Base-by-base conservation (phyloP, 37 sponge, comb jelly and placozoan genomes). In the Chondrosia reniformis region DNA sequence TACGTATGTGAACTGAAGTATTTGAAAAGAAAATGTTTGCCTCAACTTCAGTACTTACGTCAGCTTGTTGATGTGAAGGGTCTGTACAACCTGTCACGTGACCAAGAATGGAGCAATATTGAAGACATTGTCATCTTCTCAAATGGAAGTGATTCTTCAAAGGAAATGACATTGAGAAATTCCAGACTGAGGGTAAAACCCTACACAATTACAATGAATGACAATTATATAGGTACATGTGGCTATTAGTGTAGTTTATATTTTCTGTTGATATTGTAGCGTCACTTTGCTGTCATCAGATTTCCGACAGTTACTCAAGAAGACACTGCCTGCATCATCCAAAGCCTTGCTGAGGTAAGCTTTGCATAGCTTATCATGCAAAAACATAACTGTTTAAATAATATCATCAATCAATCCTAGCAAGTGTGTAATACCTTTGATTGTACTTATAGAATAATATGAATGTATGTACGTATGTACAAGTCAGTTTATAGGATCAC, bases 81-180 rank as follows among this genome's bases (percentile, higher is more conserved):
- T 0, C 38, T 92, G 73, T 89, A 88, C 87, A 87, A 87, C 67
- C 79, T 88, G 17, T 46, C 61, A 40, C 92, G 86, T 78, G 46
- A 38, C 27, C 89, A 92, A 32, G 84, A 92, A 42, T 87, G 80
- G 83, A 73, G 83, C 33, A 27, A 38, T 39, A 77, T 96, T 38
- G 94, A 96, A 63, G 91, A 92, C 74, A 45, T 96, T 19, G 55
- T 79, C 6, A 24, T 96, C 38, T 84, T 92, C 75, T 80, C 81
- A 28, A 59, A 74, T 42, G 37, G 63, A 28, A 63, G 83, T 2
- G 76, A 45, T 38, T 45, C 63, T 33, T 15, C 1, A 17, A 6
- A 39, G 40, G 9, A 13, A 1, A 9, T 34, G 72, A 69, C 42
- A 8, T 6, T 59, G 6, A 59, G 22, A 7, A 30, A 59, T 30